A percentile compares a stretch with the other conserved stretches of the same genome.
Conservation (phyloP, 1,140 invertebrate species). For the Drosophila lacteicornis region DNA sequence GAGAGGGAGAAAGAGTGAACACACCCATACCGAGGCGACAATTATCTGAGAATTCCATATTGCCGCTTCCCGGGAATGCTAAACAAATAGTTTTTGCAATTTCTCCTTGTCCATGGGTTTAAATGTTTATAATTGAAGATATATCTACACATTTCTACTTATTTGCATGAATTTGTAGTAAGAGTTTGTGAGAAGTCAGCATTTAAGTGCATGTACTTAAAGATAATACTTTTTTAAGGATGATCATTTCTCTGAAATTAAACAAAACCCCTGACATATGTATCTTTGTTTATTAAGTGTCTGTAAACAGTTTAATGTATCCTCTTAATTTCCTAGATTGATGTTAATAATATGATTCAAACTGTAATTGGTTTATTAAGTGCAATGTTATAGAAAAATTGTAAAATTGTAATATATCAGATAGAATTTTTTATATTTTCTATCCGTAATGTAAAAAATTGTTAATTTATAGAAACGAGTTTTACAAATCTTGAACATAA, state of each 20-base stretch:
- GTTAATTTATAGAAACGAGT: no score
- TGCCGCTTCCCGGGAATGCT: slow-evolving; percentile 41
- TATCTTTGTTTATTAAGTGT: neutral
- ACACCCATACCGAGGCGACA: slow-evolving; percentile 24
- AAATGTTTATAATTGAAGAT: neutral
- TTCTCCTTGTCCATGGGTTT: neutral
- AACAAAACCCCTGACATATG: no score
- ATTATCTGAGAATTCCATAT: slow-evolving; percentile 40
- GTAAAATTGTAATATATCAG: no score
- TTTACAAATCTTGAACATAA: no score
- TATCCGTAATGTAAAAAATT: no score
- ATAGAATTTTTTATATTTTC: no score
- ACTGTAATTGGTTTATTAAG: no score
- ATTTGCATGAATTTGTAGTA: slow-evolving; percentile 13
- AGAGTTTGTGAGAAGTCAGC: neutral
- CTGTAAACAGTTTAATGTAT: neutral
- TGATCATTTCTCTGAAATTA: neutral
- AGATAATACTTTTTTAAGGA: neutral
- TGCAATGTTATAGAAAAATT: no score
- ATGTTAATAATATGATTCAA: neutral
- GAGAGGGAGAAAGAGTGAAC: slow-evolving; percentile 48
- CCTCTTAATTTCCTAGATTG: neutral
- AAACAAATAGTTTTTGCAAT: slow-evolving; percentile 23
- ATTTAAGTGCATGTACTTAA: neutral
- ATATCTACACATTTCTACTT: neutral